Evolutionary conservation across 2,113 vertebrate genomes (phyloP).

Genomic region (human (Homo sapiens)): DNA sequence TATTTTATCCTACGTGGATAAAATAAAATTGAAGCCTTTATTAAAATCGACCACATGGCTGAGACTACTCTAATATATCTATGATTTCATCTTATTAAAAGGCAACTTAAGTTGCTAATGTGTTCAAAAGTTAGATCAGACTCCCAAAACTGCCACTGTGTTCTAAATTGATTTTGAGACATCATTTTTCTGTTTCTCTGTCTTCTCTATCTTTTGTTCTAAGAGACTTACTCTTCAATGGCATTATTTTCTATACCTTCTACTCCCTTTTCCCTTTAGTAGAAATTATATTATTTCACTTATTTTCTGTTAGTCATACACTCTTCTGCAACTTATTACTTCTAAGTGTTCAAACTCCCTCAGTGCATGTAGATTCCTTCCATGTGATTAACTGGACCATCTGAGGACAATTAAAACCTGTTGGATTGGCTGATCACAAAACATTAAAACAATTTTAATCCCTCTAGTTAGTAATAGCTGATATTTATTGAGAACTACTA

Average conservation of each 20-base stretch:
- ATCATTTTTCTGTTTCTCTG: not conserved
- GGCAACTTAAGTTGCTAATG: not conserved
- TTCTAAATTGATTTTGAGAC: not conserved
- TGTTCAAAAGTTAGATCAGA: not conserved
- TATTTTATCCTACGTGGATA: not conserved
- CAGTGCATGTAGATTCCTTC: not conserved
- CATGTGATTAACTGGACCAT: not conserved
- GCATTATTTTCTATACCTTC: not conserved
- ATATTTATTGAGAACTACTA: not conserved
- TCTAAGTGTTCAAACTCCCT: not conserved
- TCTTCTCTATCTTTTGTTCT: not conserved
- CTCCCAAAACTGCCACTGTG: not conserved
- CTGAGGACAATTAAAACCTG: not conserved
- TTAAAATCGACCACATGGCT: not conserved
- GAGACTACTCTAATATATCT: not conserved
- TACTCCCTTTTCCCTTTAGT: not conserved
- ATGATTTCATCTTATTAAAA: conserved; percentile 14
- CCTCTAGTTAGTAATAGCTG: not conserved
- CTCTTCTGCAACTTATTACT: not conserved
- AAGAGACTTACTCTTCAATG: not conserved
- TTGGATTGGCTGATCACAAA: not conserved
- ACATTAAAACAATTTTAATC: not conserved
- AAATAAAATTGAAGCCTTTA: conserved; percentile 28
- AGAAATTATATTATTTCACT: not conserved
- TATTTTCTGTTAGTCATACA: not conserved